Evolutionary conservation across 2,888 invertebrate species (phyloP), one percentile per base, ranked within the genome.

Genomic region (Ormyrus nitidulus): DNA sequence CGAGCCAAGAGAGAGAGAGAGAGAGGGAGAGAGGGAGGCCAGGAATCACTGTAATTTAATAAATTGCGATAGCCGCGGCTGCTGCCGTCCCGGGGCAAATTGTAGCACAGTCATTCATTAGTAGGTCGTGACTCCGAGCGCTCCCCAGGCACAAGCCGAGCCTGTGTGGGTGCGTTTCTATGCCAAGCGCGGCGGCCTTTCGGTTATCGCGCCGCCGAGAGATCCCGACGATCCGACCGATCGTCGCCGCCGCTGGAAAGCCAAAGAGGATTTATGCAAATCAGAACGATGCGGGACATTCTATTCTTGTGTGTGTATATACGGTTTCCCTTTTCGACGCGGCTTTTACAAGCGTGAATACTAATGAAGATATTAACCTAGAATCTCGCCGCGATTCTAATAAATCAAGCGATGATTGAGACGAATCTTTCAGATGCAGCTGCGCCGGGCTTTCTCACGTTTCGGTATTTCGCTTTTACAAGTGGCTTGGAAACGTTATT

Each of bases 31-130:
- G 34, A 34, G 34, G 34, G 34, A 34, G 34, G 34, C 34, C 86
- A 87, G 85, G 87, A 87, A 90, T 89, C 88, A 89, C 89, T 88
- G 89, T 90, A 89, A 90, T 90, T 89, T 89, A 88, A 89, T 89
- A 89, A 90, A 89, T 90, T 89, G 88, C 89, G 86, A 89, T 88
- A 88, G 79, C 66, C 9, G 76, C 71, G 13, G 88, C 89, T 87
- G 88, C 89, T 86, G 88, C 88, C 87, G 88, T 88, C 88, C 86
- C 87, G 86, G 86, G 87, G 89, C 88, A 88, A 89, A 90, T 89
- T 89, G 89, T 89, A 88, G 89, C 88, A 88, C 88, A 90, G 89
- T 90, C 89, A 88, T 89, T 90, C 89, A 89, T 90, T 90, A 90
- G 89, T 89, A 86, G 89, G 89, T 89, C 90, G 89, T 89, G 90